Evolutionary conservation across 1,140 invertebrate species (phyloP).

Genomic region (Prorops nasuta): DNA sequence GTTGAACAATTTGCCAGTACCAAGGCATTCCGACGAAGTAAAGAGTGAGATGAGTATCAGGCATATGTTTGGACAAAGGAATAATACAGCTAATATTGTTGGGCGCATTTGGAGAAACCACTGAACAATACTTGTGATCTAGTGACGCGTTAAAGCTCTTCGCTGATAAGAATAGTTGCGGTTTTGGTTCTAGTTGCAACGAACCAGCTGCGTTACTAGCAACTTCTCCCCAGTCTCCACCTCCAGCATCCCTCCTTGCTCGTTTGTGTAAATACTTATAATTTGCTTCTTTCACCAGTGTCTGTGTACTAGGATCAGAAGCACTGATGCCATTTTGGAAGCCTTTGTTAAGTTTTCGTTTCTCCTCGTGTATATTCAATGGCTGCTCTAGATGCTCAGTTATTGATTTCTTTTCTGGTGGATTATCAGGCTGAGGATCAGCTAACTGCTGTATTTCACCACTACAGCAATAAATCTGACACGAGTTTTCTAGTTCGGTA

Average conservation of each 20-base stretch:
- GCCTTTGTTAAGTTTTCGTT: slow-evolving; percentile 46
- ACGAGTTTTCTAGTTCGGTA: slow-evolving; percentile 44
- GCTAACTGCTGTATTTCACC: slow-evolving; percentile 49
- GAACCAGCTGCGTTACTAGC: slow-evolving; percentile 50
- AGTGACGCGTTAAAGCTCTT: slow-evolving; percentile 48
- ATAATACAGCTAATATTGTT: slow-evolving; percentile 48
- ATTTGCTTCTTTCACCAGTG: slow-evolving; percentile 48
- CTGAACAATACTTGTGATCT: slow-evolving; percentile 47
- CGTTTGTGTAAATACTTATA: slow-evolving; percentile 50
- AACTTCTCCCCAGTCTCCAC: slow-evolving; percentile 48
- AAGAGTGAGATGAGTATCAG: slow-evolving; percentile 44
- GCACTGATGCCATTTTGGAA: slow-evolving; percentile 50
- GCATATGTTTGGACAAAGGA: slow-evolving; percentile 50
- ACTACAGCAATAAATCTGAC: slow-evolving; percentile 48
- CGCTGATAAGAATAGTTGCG: slow-evolving; percentile 41
- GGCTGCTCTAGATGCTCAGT: slow-evolving; percentile 51
- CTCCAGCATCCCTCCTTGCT: slow-evolving; percentile 36
- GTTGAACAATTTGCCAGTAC: slow-evolving; percentile 48
- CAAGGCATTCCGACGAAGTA: slow-evolving; percentile 50
- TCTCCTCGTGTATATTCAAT: slow-evolving; percentile 47
- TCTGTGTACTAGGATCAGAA: slow-evolving; percentile 49
- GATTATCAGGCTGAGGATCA: slow-evolving; percentile 45
- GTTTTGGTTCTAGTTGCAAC: slow-evolving; percentile 45
- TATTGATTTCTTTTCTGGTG: slow-evolving; percentile 48
- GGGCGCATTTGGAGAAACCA: slow-evolving; percentile 31